phyloP scores from a whole-genome alignment of 2,797 vertebrate species.

The Rhynchonycteris naso region DNA sequence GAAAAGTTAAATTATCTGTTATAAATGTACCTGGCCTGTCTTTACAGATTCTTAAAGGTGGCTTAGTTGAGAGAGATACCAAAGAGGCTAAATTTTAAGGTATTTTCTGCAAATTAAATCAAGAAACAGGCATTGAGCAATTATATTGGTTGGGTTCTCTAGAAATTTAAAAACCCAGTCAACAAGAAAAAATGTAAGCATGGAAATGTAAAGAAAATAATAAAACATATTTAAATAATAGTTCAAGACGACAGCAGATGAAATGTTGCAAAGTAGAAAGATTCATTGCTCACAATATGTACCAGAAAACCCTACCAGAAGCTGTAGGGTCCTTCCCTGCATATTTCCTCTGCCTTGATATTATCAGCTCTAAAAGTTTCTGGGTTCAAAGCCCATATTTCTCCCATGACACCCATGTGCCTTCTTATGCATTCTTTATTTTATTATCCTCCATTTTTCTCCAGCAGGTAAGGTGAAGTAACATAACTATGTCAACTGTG shows the following conservation, averaged over 20 bases:
- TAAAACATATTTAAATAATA: conserved; percentile 22
- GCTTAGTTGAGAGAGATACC: neutral
- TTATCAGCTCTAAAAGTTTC: neutral
- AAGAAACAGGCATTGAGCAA: neutral
- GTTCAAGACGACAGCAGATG: neutral
- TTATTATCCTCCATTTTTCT: neutral
- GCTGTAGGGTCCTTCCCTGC: neutral
- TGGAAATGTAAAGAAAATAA: neutral
- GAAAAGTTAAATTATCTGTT: conserved; percentile 29
- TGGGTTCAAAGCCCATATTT: neutral
- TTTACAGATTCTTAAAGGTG: conserved; percentile 12
- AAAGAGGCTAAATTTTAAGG: neutral
- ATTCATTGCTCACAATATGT: neutral
- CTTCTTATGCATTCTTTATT: conserved; percentile 1
- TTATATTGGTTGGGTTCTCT: neutral
- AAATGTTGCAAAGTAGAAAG: neutral
- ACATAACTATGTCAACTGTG: neutral
- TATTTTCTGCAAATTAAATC: conserved; percentile 31
- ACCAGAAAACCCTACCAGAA: conserved; percentile 1
- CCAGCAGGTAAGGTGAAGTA: neutral
- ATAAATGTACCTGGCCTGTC: neutral
- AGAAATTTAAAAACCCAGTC: conserved; percentile 50
- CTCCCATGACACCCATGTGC: neutral
- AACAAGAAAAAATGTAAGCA: neutral
- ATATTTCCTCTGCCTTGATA: neutral